phyloP scores from a whole-genome alignment of 2,113 vertebrate species.

The Potamarius usumacintae region DNA sequence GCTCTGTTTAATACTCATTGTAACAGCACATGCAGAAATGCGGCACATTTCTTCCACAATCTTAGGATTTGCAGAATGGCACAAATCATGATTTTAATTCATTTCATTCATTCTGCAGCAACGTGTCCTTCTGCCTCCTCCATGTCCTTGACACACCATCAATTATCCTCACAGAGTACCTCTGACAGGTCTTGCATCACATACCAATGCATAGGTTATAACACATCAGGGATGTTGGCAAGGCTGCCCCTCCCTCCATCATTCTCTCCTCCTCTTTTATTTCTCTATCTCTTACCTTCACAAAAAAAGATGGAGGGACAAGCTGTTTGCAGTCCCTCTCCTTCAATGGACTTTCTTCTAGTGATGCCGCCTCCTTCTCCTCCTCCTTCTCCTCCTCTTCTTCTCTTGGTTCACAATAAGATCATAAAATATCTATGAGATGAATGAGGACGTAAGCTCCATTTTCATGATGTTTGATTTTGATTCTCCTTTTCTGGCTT shows the following conservation, averaged over 20 bases:
- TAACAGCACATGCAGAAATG: neutral
- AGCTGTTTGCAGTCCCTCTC: conserved; percentile 54
- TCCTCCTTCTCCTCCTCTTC: neutral
- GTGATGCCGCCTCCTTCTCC: neutral
- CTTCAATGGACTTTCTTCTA: conserved; percentile 9
- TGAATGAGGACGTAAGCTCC: conserved; percentile 18
- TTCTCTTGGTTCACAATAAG: neutral
- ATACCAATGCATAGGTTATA: conserved; percentile 60
- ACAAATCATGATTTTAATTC: neutral
- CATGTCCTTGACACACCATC: conserved; percentile 1
- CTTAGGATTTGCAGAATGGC: neutral
- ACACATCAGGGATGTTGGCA: conserved; percentile 16
- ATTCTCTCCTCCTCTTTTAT: conserved; percentile 4
- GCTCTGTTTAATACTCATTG: neutral
- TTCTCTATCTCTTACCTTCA: conserved; percentile 68
- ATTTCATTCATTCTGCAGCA: neutral
- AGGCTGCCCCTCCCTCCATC: conserved; percentile 44
- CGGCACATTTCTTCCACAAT: neutral
- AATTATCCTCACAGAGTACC: neutral
- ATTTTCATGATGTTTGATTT: conserved; percentile 16
- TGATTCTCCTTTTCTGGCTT: neutral
- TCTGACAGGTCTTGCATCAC: conserved; percentile 51
- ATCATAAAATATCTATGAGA: neutral
- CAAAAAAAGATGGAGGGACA: conserved; percentile 66
- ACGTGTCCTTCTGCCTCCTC: neutral